phyloP scores from a whole-genome alignment of 1,140 invertebrate species.

The Dendroctonus ponderosae region DNA sequence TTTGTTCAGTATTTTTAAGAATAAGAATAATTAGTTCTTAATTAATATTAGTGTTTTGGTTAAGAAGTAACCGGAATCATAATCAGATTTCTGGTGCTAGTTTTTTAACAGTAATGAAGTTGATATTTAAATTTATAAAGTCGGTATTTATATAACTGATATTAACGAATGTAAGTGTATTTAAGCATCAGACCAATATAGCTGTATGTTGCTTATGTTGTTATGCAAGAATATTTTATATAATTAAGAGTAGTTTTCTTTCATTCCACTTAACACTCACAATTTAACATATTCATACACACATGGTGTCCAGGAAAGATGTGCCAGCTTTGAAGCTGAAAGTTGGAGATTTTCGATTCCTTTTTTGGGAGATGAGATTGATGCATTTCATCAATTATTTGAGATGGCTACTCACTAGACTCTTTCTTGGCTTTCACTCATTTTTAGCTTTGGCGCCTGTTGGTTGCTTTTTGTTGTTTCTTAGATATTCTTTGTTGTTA shows the following conservation, averaged over 20 bases:
- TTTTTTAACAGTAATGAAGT: constrained; percentile 20
- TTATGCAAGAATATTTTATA: constrained; percentile 44
- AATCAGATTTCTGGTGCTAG: not conserved
- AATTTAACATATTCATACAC: too few species aligned
- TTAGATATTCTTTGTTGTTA: too few species aligned
- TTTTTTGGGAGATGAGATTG: too few species aligned
- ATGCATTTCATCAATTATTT: too few species aligned
- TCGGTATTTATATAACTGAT: constrained; percentile 38
- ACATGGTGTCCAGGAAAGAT: too few species aligned
- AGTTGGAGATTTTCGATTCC: too few species aligned
- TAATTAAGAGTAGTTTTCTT: constrained; percentile 2
- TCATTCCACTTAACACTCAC: not conserved
- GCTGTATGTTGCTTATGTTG: constrained; percentile 44
- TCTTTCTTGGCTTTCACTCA: too few species aligned
- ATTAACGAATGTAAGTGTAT: constrained; percentile 33
- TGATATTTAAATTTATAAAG: constrained; percentile 40
- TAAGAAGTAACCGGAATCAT: not conserved
- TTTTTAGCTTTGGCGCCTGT: too few species aligned
- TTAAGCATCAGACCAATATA: constrained; percentile 41
- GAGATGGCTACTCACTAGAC: too few species aligned
- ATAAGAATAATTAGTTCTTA: constrained; percentile 3
- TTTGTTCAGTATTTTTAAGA: constrained; percentile 5
- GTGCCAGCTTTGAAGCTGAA: too few species aligned
- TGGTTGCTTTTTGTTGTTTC: too few species aligned
- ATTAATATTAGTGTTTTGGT: not conserved